A percentile compares a stretch with the other conserved stretches of the same genome.
phyloP scores from a whole-genome alignment of 2,797 vertebrate genomes.

The Lepilemur septentrionalis region DNA sequence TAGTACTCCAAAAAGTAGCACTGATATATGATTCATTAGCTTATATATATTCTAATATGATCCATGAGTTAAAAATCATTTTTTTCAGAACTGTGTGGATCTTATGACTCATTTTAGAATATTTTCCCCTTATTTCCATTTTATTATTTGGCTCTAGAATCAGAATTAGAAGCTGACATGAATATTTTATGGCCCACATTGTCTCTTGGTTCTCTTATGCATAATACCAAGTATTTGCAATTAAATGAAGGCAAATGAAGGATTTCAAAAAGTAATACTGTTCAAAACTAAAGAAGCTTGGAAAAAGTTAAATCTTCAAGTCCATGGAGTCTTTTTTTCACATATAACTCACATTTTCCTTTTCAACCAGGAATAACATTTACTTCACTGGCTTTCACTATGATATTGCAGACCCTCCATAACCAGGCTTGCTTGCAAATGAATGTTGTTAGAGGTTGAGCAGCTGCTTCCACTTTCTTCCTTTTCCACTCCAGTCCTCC shows the following conservation, averaged over 20 bases:
- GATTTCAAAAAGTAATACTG: conserved; percentile 30
- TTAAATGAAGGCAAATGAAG: conserved; percentile 65
- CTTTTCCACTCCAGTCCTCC: neutral
- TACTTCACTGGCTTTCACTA: neutral
- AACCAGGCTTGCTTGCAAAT: neutral
- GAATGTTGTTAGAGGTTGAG: neutral
- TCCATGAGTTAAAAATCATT: conserved; percentile 49
- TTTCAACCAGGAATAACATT: conserved; percentile 8
- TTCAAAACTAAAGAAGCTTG: neutral
- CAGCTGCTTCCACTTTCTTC: neutral
- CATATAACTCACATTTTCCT: neutral
- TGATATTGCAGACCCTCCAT: neutral
- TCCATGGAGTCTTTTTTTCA: conserved; percentile 1
- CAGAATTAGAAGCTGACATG: conserved; percentile 65
- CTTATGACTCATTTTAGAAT: conserved; percentile 70
- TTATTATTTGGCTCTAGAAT: conserved; percentile 62
- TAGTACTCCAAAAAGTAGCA: conserved; percentile 38
- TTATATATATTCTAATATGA: conserved; percentile 64
- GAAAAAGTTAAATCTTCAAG: neutral
- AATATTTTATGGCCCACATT: conserved; percentile 62
- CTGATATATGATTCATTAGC: conserved; percentile 74
- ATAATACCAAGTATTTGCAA: conserved; percentile 51
- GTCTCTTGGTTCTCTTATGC: conserved; percentile 31
- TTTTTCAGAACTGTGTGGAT: conserved; percentile 58
- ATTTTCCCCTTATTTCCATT: conserved; percentile 59